phyloP scores from a whole-genome alignment of 2,888 invertebrate genomes.

The Chloroclystis v-ata region DNA sequence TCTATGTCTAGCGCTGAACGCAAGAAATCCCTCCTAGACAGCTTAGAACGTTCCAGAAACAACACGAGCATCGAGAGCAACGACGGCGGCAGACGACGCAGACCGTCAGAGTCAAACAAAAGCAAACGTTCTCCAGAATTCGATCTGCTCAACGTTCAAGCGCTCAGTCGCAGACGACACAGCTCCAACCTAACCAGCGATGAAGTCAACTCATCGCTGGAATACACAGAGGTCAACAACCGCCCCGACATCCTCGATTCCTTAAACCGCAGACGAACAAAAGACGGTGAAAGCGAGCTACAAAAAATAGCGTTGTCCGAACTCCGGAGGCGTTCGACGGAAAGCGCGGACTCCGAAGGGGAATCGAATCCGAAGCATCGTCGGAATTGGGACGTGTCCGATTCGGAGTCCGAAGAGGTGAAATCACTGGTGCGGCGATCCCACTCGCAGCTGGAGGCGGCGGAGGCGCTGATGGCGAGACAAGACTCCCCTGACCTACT shows the following conservation, averaged over 20 bases:
- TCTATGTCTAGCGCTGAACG: slow-evolving; percentile 74
- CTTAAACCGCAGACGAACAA: slow-evolving; percentile 52
- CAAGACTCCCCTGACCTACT: slow-evolving; percentile 70
- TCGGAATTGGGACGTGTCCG: slow-evolving; percentile 68
- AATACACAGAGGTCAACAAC: slow-evolving; percentile 71
- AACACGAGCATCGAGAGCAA: slow-evolving; percentile 72
- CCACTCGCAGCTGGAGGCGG: slow-evolving; percentile 78
- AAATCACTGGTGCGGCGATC: slow-evolving; percentile 81
- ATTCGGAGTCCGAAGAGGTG: slow-evolving; percentile 82
- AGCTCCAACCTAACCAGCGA: slow-evolving; percentile 73
- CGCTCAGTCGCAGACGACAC: slow-evolving; percentile 62
- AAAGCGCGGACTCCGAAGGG: slow-evolving; percentile 62
- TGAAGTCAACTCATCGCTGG: slow-evolving; percentile 69
- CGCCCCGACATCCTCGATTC: slow-evolving; percentile 71
- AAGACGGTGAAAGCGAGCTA: slow-evolving; percentile 55
- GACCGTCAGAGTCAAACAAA: slow-evolving; percentile 60
- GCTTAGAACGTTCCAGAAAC: slow-evolving; percentile 67
- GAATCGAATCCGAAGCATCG: slow-evolving; percentile 62
- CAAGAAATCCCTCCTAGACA: slow-evolving; percentile 69
- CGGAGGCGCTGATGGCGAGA: slow-evolving; percentile 77
- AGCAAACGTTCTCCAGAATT: slow-evolving; percentile 70
- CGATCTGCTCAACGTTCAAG: slow-evolving; percentile 65
- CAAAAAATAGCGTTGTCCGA: slow-evolving; percentile 66
- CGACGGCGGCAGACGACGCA: slow-evolving; percentile 61
- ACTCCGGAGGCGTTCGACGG: slow-evolving; percentile 64